A percentile compares a stretch with the other conserved stretches of the same genome.
These are phyloP conservation scores for Limosa lapponica DNA, from an alignment of 2,797 vertebrate species.

Conservation along the genomic window DNA sequence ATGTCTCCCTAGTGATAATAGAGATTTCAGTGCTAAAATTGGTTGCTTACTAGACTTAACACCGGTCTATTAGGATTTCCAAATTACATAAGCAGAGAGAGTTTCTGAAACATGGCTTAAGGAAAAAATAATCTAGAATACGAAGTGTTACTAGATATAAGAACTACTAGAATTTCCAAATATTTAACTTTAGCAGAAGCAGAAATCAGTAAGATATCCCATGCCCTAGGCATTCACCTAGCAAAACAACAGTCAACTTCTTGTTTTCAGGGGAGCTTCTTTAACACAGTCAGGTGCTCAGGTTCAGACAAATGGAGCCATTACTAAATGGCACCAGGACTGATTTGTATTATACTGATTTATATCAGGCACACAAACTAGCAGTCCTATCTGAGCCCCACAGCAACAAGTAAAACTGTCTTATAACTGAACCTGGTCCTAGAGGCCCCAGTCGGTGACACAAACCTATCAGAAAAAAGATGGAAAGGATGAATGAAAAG, in stretches of 20 bases:
- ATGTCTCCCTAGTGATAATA: background rate
- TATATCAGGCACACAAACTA: background rate
- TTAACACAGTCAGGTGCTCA: background rate
- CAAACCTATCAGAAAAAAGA: background rate
- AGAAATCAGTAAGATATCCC: background rate
- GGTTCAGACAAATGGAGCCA: background rate
- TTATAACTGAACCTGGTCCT: background rate
- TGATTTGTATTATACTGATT: background rate
- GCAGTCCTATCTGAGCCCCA: background rate
- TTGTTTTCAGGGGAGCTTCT: background rate
- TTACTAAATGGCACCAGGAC: accelerated
- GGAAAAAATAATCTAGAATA: background rate
- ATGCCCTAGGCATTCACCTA: background rate
- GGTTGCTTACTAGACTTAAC: background rate
- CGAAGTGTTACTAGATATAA: background rate
- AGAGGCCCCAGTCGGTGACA: background rate
- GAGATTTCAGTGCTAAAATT: background rate
- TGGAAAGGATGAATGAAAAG: background rate
- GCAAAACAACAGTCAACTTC: background rate
- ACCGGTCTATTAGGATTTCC: background rate
- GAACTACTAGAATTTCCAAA: background rate
- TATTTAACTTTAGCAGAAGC: background rate
- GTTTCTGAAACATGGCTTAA: background rate
- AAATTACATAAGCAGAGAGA: background rate
- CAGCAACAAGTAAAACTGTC: background rate